Evolutionary conservation across 2,888 invertebrate species (phyloP), one percentile per base, ranked within the genome.

Genomic region (Lucinisca nassula): DNA sequence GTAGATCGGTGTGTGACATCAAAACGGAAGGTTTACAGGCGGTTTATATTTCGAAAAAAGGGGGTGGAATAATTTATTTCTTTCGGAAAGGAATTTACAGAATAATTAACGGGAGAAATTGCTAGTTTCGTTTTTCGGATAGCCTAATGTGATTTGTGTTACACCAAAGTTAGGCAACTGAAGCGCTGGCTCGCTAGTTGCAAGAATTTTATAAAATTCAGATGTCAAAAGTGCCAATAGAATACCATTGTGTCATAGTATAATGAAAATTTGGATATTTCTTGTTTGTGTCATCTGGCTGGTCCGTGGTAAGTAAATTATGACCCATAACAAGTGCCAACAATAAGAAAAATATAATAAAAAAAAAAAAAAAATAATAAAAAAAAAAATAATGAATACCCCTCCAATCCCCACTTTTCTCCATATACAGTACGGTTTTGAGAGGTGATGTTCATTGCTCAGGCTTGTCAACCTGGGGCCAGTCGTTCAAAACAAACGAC

Each of bases 161-260:
- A 49, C 1, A 32, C 58, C 37, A 12, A 40, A 45, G 40, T 40
- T 24, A 21, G 38, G 77, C 77, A 77, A 77, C 77, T 55, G 12
- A 77, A 81, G 87, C 87, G 87, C 87, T 81, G 87, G 87, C 45
- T 78, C 87, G 87, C 85, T 27, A 61, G 87, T 87, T 87, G 87
- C 83, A 24, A 24, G 70, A 55, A n/a, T 38, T 32, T 49, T 2
- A 51, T n/a, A 37, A 37, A 37, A 37, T 38, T 40, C 24, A 14
- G n/a, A n/a, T n/a, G 14, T 12, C 51, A 30, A 49, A 49, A 49
- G n/a, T 51, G 51, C 49, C 17, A 67, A 24, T 30, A 40, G 24
- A 21, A 45, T 45, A 2, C 12, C 17, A 14, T 67, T 12, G 24
- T 30, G 24, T 37, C 38, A 49, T 32, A 35, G 21, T 35, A 45